A percentile compares a stretch with the other conserved stretches of the same genome.
phyloP scores from a whole-genome alignment of 1,140 invertebrate genomes.

The Zaprionus capensis region DNA sequence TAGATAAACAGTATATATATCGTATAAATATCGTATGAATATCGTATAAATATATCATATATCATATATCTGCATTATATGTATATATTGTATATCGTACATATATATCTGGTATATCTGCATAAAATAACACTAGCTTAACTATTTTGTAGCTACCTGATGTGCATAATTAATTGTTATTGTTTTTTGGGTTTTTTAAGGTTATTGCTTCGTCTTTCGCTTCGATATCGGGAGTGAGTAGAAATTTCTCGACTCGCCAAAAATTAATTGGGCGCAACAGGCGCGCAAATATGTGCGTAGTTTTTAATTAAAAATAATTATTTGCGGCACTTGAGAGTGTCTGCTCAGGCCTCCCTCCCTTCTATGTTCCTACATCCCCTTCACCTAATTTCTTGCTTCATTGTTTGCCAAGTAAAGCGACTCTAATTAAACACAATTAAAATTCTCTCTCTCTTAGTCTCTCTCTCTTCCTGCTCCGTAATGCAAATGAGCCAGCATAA shows the following conservation, averaged over 20 bases:
- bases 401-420: constrained; percentile 49
- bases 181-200: constrained; percentile 25
- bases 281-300: constrained; percentile 61
- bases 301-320: constrained; percentile 75
- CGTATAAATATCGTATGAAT: not conserved
- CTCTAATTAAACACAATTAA: constrained; percentile 78
- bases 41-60: not conserved
- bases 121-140: constrained; percentile 17
- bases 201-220: constrained; percentile 42
- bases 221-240: not conserved
- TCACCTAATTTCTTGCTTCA: not conserved
- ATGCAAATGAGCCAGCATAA: constrained; percentile 75
- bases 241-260: constrained; percentile 37
- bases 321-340: constrained; percentile 34
- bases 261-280: constrained; percentile 55
- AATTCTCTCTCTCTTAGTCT: constrained; percentile 33
- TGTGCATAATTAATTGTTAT: constrained; percentile 55
- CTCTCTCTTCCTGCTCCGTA: constrained; percentile 3
- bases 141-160: constrained; percentile 41
- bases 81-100: not conserved
- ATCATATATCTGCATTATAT: not conserved
- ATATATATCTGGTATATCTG: constrained; percentile 7
- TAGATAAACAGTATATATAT: not conserved
- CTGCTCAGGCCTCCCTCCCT: not conserved
- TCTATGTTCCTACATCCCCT: not conserved